Conservation (phyloP, 2,797 vertebrate genomes). For the Miichthys miiuy region DNA sequence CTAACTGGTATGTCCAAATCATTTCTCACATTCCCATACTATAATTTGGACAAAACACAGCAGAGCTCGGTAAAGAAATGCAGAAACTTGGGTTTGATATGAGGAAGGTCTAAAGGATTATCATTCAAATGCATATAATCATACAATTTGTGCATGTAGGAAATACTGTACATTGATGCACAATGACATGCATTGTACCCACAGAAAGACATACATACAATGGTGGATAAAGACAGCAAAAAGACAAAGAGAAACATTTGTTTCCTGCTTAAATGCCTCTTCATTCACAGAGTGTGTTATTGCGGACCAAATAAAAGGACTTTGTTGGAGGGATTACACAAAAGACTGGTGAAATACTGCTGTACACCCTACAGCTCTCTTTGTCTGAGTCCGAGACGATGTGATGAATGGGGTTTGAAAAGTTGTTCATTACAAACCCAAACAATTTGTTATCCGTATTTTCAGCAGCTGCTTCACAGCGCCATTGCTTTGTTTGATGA, state of each 20-base stretch:
- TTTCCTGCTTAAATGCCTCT: background rate
- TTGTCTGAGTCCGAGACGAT: constrained; percentile 7
- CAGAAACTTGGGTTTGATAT: too few relatives aligned
- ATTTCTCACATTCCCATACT: too few relatives aligned
- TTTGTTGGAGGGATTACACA: background rate
- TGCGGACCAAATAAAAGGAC: background rate
- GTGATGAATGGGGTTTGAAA: constrained; percentile 3
- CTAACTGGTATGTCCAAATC: too few relatives aligned
- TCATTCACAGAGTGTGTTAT: background rate
- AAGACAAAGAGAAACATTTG: background rate
- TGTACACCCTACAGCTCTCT: constrained; percentile 1
- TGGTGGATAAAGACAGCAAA: background rate
- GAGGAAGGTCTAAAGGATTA: too few relatives aligned
- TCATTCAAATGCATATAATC: too few relatives aligned
- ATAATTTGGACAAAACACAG: too few relatives aligned
- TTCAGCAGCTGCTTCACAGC: constrained; percentile 9
- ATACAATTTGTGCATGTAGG: too few relatives aligned
- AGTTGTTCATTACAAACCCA: constrained; percentile 20
- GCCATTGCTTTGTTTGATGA: constrained; percentile 23
- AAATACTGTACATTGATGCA: too few relatives aligned
- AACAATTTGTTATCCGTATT: constrained; percentile 6
- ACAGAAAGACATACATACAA: too few relatives aligned
- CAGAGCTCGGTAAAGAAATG: too few relatives aligned
- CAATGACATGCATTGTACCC: too few relatives aligned
- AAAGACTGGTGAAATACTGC: background rate